Conservation (phyloP, 1,140 invertebrate species). For the Sinella curviseta region DNA sequence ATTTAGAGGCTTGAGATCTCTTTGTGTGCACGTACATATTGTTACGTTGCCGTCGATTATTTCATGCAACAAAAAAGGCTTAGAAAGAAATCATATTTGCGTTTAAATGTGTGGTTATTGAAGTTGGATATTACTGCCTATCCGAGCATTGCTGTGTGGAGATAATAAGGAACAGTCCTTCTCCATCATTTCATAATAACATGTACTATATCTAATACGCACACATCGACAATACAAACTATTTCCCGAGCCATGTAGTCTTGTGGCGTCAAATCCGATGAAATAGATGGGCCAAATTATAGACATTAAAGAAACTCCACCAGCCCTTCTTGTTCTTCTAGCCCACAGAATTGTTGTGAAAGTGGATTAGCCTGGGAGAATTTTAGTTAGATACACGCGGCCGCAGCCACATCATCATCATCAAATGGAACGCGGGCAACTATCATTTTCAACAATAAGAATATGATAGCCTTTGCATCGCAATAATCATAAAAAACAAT, state of each 20-base stretch:
- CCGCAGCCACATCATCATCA: not conserved
- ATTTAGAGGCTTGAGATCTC: too few species aligned
- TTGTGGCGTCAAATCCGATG: conserved; percentile 20
- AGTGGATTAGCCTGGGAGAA: conserved; percentile 1
- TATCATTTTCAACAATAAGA: not conserved
- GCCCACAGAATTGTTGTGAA: conserved; percentile 6
- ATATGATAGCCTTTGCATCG: not conserved
- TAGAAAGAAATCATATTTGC: not conserved
- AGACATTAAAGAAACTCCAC: conserved; percentile 6
- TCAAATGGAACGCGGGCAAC: not conserved
- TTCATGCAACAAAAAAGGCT: not conserved
- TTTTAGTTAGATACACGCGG: not conserved
- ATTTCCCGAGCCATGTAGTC: too few species aligned
- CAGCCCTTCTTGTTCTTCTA: not conserved
- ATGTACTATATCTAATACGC: too few species aligned
- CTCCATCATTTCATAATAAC: too few species aligned
- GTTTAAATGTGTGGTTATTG: not conserved
- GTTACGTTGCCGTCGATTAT: not conserved
- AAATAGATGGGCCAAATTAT: conserved; percentile 19
- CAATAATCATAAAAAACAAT: conserved; percentile 17
- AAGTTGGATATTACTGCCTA: too few species aligned
- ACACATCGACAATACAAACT: too few species aligned
- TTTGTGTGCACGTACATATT: too few species aligned
- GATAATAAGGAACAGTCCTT: too few species aligned
- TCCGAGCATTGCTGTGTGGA: too few species aligned